Evolutionary conservation across 2,113 vertebrate genomes (phyloP).

Genomic region (Odontophorus gujanensis): DNA sequence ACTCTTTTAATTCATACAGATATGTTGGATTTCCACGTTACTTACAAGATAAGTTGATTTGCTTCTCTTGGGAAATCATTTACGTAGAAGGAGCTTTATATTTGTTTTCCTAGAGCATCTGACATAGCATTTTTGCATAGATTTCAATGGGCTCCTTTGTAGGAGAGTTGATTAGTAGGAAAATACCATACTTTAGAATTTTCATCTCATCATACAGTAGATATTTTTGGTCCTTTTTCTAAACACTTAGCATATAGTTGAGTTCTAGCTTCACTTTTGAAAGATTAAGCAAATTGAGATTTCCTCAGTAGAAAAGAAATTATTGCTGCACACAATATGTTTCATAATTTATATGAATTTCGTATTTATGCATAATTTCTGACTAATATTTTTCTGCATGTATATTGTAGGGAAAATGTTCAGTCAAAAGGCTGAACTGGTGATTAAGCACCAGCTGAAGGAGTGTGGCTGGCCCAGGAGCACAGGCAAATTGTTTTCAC

Average conservation of each 20-base stretch:
- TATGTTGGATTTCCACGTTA: not conserved
- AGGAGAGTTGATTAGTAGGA: not conserved
- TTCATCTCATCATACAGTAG: not conserved
- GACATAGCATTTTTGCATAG: not conserved
- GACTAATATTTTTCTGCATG: not conserved
- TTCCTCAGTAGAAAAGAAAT: not conserved
- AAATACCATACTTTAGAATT: not conserved
- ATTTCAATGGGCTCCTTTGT: not conserved
- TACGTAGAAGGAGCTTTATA: not conserved
- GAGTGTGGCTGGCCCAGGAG: too few relatives aligned
- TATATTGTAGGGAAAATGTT: too few relatives aligned
- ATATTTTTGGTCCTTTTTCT: accelerated
- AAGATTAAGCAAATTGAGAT: not conserved
- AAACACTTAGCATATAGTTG: not conserved
- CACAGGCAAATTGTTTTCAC: too few relatives aligned
- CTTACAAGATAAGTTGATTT: not conserved
- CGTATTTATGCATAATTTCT: not conserved
- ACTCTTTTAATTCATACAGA: not conserved
- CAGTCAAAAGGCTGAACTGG: too few relatives aligned
- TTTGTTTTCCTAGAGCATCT: conserved; percentile 23
- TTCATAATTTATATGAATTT: not conserved
- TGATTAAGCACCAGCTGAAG: too few relatives aligned
- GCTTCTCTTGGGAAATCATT: not conserved
- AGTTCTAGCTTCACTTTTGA: not conserved
- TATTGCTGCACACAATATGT: not conserved